A percentile compares a stretch with the other conserved stretches of the same genome.
These are phyloP conservation scores for Ardeotis arabs DNA, from an alignment of 2,113 vertebrate genomes.

Conservation along the genomic window DNA sequence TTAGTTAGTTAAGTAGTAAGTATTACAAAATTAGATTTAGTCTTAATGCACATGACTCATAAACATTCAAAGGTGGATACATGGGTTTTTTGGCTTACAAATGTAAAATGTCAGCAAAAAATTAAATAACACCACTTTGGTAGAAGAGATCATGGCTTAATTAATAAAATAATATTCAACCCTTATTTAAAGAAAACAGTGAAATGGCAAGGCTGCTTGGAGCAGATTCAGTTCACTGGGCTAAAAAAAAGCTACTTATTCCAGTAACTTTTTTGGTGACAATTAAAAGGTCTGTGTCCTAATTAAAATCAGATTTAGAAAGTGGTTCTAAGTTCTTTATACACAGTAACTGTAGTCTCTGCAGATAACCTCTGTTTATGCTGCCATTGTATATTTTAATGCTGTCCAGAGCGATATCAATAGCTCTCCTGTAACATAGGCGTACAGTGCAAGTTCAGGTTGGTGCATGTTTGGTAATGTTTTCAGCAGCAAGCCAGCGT, in stretches of 20 bases:
- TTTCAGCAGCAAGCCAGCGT: not conserved
- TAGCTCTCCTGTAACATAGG: not conserved
- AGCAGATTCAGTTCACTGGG: not conserved
- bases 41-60: conserved; percentile 12
- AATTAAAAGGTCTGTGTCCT: not conserved
- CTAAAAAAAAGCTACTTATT: not conserved
- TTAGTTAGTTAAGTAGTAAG: conserved; percentile 30
- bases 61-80: conserved; percentile 9
- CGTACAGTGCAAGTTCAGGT: fast-evolving
- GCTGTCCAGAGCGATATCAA: not conserved
- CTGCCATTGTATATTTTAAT: not conserved
- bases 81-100: not conserved
- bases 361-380: not conserved
- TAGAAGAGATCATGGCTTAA: not conserved
- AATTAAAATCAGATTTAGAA: not conserved
- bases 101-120: conserved; percentile 5
- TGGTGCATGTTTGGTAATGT: not conserved
- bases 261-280: not conserved
- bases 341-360: not conserved
- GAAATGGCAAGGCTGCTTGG: not conserved
- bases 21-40: conserved; percentile 13
- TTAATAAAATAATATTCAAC: conserved; percentile 10
- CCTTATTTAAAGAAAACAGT: not conserved
- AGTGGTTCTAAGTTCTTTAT: not conserved
- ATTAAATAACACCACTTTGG: not conserved